Base-by-base conservation (phyloP, 2,888 invertebrate genomes). In the Periphyllus acericola region DNA sequence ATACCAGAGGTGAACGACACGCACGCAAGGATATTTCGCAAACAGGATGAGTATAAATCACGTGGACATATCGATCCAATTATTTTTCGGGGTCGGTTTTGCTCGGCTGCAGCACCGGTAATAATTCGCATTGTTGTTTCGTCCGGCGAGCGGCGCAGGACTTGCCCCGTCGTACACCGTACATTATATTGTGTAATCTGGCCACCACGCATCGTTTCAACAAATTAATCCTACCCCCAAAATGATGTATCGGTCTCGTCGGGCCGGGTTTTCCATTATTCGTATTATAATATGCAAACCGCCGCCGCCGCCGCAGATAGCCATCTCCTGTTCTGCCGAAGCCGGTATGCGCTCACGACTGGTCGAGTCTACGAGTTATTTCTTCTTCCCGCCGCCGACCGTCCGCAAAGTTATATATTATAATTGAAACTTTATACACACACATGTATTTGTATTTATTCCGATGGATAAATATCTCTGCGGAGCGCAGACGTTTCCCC, bases 251-350 rank as follows among this genome's bases (percentile, higher is more conserved):
- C 34, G 78, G 85, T 85, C 71, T 71, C 36, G 78, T 32, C 78
- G 78, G 46, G 34, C 36, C 76, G 85, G 52, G 68, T 85, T 34
- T 71, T 46, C 21, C 60, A 52, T 78, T 85, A 78, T 85, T 78
- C 52, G 78, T 34, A 85, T 78, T 85, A 52, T 78, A 76, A 76
- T 78, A 85, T 79, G 85, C 85, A 85, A 85, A 85, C 78, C 75
- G 34, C 40, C 75, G 36, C 40, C 75, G 36, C 29, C 25, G 75
- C 60, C 36, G 36, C 52, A 76, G 78, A 85, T 85, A 68, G 71
- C 46, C 66, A 79, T 85, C 85, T 68, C 55, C 25, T n/a, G n/a
- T n/a, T 1, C 60, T 11, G 8, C 78, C 32, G 14, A 29, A n/a
- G 76, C 17, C n/a, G 71, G 78, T 34, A 78, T 85, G 52, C 71